Conservation (phyloP, 2,113 vertebrate genomes). For the Nibea albiflora region DNA sequence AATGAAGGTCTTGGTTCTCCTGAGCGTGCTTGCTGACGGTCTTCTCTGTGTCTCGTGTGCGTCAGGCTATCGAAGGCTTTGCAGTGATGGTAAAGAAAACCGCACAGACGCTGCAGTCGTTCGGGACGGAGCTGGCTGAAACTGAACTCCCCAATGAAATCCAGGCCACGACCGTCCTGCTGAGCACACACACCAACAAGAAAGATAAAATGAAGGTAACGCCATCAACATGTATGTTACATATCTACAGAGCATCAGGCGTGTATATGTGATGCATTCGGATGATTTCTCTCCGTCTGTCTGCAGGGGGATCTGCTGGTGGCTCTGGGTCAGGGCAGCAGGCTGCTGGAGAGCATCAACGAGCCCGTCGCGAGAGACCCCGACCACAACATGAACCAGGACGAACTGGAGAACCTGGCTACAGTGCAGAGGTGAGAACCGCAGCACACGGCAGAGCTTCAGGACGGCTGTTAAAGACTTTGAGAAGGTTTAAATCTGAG, state of each 20-base stretch:
- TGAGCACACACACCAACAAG: slow-evolving; percentile 89
- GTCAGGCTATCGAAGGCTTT: slow-evolving; percentile 95
- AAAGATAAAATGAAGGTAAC: slow-evolving; percentile 92
- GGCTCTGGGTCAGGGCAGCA: slow-evolving; percentile 87
- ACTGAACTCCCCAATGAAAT: slow-evolving; percentile 95
- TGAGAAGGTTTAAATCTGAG: no score
- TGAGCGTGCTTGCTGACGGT: not conserved
- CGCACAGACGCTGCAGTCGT: slow-evolving; percentile 93
- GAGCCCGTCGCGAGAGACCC: slow-evolving; percentile 87
- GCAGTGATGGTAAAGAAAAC: slow-evolving; percentile 96
- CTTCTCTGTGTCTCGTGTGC: slow-evolving; percentile 23
- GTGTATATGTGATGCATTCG: not conserved
- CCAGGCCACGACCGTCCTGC: slow-evolving; percentile 88
- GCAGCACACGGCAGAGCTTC: not conserved
- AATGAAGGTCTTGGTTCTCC: not conserved
- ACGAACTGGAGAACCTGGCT: slow-evolving; percentile 93
- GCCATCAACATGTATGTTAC: not conserved
- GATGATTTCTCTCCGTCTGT: slow-evolving; percentile 43
- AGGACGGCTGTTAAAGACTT: not conserved
- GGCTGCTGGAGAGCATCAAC: slow-evolving; percentile 88
- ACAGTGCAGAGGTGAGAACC: slow-evolving; percentile 87
- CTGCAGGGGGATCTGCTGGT: slow-evolving; percentile 88
- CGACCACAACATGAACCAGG: slow-evolving; percentile 91
- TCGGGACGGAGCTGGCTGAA: slow-evolving; percentile 96
- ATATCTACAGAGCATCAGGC: not conserved